phyloP scores from a whole-genome alignment of 2,888 invertebrate genomes.

The Lydus trimaculatus region DNA sequence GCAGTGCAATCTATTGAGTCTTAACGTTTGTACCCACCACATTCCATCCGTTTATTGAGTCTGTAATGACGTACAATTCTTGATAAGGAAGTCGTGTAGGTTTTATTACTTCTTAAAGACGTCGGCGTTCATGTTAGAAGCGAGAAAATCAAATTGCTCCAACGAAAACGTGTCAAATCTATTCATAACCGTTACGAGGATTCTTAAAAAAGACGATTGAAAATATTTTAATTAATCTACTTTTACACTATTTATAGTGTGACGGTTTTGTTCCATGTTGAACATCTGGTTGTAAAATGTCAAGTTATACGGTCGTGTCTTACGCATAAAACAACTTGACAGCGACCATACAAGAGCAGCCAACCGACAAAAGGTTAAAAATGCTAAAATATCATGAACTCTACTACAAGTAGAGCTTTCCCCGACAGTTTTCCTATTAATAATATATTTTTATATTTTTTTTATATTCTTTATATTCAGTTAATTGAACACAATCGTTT shows the following conservation, averaged over 20 bases:
- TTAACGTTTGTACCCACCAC: constrained; percentile 4
- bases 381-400: constrained; percentile 12
- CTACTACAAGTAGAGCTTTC: neutral
- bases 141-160: neutral
- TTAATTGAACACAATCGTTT: constrained; percentile 1
- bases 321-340: constrained; percentile 19
- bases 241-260: constrained; percentile 7
- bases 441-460: neutral
- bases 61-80: neutral
- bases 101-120: neutral
- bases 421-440: neutral
- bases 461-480: neutral
- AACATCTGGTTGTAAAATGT: constrained; percentile 19
- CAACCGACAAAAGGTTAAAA: constrained; percentile 30
- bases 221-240: neutral
- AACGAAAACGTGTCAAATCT: neutral
- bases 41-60: constrained; percentile 6
- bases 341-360: constrained; percentile 18
- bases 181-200: neutral
- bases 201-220: neutral
- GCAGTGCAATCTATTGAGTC: neutral
- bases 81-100: neutral
- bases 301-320: constrained; percentile 15
- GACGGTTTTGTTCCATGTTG: neutral
- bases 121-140: neutral